Base-by-base conservation (phyloP, 2,113 vertebrate genomes). In the Apeltes quadracus region DNA sequence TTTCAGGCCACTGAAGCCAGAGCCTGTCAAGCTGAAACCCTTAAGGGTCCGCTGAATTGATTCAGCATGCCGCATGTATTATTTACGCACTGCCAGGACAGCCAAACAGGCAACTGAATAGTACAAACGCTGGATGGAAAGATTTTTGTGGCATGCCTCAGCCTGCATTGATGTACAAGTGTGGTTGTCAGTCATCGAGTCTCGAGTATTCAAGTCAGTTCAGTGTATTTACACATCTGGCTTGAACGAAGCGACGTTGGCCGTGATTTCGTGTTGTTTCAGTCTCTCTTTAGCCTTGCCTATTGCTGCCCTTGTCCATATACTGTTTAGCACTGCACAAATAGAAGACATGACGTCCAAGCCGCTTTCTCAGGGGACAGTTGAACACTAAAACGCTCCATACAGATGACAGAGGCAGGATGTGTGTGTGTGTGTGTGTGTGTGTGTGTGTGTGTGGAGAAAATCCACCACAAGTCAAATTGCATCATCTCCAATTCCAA, bases 21-120 rank as follows among this genome's bases (percentile, higher is more conserved):
- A 68, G 61, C 51, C 61, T 71, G 80, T 74, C 78, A 58, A 81
- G 69, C 11, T 50, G 32, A 25, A 76, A 71, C 27, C 72, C 72
- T 72, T 3, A 0, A 44, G 66, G 59, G 23, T 67, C 50, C 51
- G 48, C 32, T 64, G 66, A 76, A 77, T 76, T 16, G 39, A 73
- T 77, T 77, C 32, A 41, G 66, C 46, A 61, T 64, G 69, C 75
- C 27, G 16, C 65, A 54, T 43, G 59, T 51, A 62, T 44, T 73
- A 74, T 87, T 85, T 79, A 71, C 65, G 34, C n/a, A 15, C 48
- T 51, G 51, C 71, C 32, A n/a, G 75, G 55, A 59, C 74, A 82
- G 79, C 76, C 66, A 77, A 76, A 74, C 63, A 59, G 63, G 41
- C 43, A 32, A 38, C 44, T 48, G 64, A 62, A 55, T 63, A 23